A percentile compares a stretch with the other conserved stretches of the same genome.
Conservation (phyloP, 2,113 vertebrate genomes). For the Nymphicus hollandicus region DNA sequence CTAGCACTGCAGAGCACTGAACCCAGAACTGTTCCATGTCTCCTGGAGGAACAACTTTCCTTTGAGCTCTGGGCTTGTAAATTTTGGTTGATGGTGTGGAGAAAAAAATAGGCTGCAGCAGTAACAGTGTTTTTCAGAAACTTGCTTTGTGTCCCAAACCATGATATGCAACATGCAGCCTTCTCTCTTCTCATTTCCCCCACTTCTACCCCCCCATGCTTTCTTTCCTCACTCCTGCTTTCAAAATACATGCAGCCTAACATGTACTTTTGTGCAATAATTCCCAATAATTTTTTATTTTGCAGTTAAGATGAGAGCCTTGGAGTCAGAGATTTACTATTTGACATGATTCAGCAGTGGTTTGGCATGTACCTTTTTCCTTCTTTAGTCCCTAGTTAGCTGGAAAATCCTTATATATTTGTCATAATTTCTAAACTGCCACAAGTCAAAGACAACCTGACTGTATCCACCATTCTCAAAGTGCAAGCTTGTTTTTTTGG, state of each 20-base stretch:
- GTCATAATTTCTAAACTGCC: background rate
- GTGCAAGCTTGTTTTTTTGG: conserved; percentile 19
- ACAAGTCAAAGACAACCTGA: conserved; percentile 42
- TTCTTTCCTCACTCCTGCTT: background rate
- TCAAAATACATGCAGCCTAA: background rate
- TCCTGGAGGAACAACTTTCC: background rate
- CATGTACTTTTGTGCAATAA: background rate
- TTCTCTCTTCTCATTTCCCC: background rate
- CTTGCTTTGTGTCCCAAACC: background rate
- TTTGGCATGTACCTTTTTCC: conserved; percentile 24
- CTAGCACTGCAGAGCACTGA: background rate
- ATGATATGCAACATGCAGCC: background rate
- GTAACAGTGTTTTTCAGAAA: background rate
- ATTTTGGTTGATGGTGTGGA: background rate
- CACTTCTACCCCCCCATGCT: background rate
- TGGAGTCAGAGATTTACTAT: conserved; percentile 5
- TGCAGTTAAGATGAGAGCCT: background rate
- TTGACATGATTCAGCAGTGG: conserved; percentile 39
- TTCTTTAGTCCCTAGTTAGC: conserved; percentile 49
- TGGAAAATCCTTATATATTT: conserved; percentile 51
- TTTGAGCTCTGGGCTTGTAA: background rate
- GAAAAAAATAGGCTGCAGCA: background rate
- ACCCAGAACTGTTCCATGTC: background rate
- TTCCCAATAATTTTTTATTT: background rate
- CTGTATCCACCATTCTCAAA: background rate